Conservation (phyloP, 2,888 invertebrate species). For the Latheticus oryzae region DNA sequence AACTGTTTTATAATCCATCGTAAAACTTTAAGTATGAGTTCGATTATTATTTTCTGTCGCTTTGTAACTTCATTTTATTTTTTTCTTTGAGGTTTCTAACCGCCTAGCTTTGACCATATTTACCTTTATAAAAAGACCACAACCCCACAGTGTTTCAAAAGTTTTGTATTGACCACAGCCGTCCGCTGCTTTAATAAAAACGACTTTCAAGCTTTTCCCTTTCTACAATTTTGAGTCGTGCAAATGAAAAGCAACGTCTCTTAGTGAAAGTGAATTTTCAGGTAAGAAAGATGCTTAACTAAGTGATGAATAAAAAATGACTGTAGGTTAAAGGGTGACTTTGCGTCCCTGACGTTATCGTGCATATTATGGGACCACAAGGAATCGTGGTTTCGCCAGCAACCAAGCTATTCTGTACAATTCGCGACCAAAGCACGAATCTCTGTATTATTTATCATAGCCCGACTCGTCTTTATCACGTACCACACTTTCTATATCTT, state of each 20-base stretch:
- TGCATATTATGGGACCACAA: slow-evolving; percentile 39
- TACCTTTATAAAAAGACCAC: slow-evolving; percentile 9
- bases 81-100: too few species aligned
- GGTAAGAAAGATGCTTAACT: slow-evolving; percentile 26
- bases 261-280: slow-evolving; percentile 17
- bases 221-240: background rate
- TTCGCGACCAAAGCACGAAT: slow-evolving; percentile 52
- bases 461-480: slow-evolving; percentile 59
- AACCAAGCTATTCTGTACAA: slow-evolving; percentile 42
- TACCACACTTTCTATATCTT: slow-evolving; percentile 58
- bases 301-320: slow-evolving; percentile 36
- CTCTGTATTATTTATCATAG: slow-evolving; percentile 61
- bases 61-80: too few species aligned
- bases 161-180: slow-evolving; percentile 16
- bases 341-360: slow-evolving; percentile 33
- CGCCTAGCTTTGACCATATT: background rate
- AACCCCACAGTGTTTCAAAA: background rate
- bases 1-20: too few species aligned
- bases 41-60: too few species aligned
- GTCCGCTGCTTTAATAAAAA: slow-evolving; percentile 12
- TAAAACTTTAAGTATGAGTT: too few species aligned
- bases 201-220: slow-evolving; percentile 12
- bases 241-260: too few species aligned
- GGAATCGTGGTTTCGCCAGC: slow-evolving; percentile 40
- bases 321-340: slow-evolving; percentile 19